Conservation (phyloP, 2,888 invertebrate species). For the Lasioglossum morio region DNA sequence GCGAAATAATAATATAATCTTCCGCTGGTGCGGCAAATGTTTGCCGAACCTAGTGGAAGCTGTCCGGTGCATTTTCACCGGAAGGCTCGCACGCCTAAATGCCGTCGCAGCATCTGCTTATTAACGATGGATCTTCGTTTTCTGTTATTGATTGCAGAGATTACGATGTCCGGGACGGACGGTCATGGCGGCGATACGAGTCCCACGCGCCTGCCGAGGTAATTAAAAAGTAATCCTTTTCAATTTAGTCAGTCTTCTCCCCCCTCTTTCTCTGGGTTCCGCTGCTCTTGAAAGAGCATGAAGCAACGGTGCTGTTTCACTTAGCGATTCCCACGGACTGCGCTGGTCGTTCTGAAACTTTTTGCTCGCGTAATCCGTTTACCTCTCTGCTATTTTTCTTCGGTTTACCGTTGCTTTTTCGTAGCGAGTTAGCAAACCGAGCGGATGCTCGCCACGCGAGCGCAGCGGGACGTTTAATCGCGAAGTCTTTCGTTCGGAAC, state of each 20-base stretch:
- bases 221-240: constrained; percentile 55
- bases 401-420: background rate
- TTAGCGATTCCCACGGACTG: background rate
- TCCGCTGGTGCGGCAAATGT: background rate
- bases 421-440: background rate
- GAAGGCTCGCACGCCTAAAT: background rate
- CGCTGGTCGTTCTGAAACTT: background rate
- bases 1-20: background rate
- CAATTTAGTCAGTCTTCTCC: constrained; percentile 21
- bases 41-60: background rate
- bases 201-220: constrained; percentile 80
- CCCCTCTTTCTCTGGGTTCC: no score
- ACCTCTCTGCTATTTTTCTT: background rate
- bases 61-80: background rate
- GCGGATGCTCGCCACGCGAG: constrained; percentile 8
- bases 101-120: background rate
- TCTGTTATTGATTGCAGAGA: constrained; percentile 67
- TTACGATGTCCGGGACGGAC: constrained; percentile 78
- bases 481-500: background rate
- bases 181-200: constrained; percentile 75
- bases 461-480: constrained; percentile 61
- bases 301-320: background rate
- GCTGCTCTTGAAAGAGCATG: background rate
- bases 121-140: constrained; percentile 19
- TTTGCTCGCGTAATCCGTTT: constrained; percentile 26